Evolutionary conservation across 2,888 invertebrate genomes (phyloP).

Genomic region (Malachius bipustulatus): DNA sequence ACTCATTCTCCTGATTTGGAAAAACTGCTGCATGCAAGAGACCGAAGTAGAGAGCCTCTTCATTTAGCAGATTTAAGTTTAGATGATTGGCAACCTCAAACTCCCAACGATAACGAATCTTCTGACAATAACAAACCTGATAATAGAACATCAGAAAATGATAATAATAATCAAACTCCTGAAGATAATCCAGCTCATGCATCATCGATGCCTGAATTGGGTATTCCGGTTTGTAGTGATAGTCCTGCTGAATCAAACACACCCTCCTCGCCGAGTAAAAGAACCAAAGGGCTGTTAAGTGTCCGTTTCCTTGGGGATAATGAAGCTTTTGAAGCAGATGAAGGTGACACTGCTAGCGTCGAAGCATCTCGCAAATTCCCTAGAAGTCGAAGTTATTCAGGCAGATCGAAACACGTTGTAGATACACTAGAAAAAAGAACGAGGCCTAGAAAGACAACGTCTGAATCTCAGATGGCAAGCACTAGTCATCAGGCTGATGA

Average conservation of each 20-base stretch:
- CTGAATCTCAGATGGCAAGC: constrained; percentile 29
- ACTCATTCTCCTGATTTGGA: constrained; percentile 35
- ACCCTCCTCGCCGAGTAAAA: constrained; percentile 34
- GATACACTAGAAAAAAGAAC: constrained; percentile 30
- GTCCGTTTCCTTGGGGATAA: constrained; percentile 45
- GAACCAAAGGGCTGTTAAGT: constrained; percentile 35
- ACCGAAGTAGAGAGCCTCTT: constrained; percentile 47
- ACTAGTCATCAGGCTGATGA: constrained; percentile 39
- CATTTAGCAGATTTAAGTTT: constrained; percentile 46
- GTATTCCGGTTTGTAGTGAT: constrained; percentile 30
- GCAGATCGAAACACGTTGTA: constrained; percentile 34
- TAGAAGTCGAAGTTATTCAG: constrained; percentile 43
- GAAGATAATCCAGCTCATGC: constrained; percentile 36
- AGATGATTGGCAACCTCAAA: constrained; percentile 43
- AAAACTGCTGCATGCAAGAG: constrained; percentile 43
- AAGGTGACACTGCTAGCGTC: constrained; percentile 30
- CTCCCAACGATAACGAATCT: constrained; percentile 22
- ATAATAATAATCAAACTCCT: constrained; percentile 22
- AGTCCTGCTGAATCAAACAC: constrained; percentile 26
- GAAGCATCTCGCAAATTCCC: constrained; percentile 35
- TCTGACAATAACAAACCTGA: constrained; percentile 29
- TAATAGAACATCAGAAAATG: constrained; percentile 23
- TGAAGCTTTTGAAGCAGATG: constrained; percentile 37
- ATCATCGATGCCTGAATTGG: constrained; percentile 53
- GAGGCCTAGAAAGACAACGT: constrained; percentile 27